Conservation (phyloP, 1,140 invertebrate genomes). For the Palaemon carinicauda region DNA sequence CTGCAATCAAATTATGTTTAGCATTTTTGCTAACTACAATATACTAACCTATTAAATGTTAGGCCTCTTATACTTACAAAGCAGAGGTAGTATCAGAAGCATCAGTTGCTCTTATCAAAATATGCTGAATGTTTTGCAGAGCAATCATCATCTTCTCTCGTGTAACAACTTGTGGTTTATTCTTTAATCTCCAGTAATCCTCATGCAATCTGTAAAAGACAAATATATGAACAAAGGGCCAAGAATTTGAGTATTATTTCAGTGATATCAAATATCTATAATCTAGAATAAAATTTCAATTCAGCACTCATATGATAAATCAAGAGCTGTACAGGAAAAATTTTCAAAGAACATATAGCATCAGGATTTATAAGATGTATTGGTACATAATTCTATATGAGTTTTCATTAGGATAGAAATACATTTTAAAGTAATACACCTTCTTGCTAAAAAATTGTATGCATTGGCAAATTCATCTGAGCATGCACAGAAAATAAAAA, state of each 20-base stretch:
- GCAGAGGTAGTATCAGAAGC: constrained; percentile 73
- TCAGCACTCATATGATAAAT: too few species aligned
- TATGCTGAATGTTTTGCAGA: constrained; percentile 83
- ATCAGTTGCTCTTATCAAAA: constrained; percentile 80
- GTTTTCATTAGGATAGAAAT: too few species aligned
- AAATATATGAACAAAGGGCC: constrained; percentile 26
- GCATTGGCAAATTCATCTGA: too few species aligned
- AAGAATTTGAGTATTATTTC: background rate
- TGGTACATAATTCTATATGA: too few species aligned
- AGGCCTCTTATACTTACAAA: constrained; percentile 68
- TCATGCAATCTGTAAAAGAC: constrained; percentile 69
- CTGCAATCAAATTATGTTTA: background rate
- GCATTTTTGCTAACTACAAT: too few species aligned
- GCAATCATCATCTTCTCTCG: constrained; percentile 86
- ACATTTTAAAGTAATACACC: too few species aligned
- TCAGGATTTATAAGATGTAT: too few species aligned
- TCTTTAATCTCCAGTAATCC: constrained; percentile 73
- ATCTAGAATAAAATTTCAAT: too few species aligned
- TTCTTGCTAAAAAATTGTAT: too few species aligned
- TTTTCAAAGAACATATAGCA: too few species aligned
- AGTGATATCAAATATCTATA: background rate
- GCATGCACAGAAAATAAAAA: too few species aligned
- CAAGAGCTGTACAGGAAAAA: too few species aligned
- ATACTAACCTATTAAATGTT: background rate
- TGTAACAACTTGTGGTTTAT: constrained; percentile 72